Evolutionary conservation across 2,888 invertebrate genomes (phyloP), one percentile per base, ranked within the genome.

Genomic region (Tholera decimalis): DNA sequence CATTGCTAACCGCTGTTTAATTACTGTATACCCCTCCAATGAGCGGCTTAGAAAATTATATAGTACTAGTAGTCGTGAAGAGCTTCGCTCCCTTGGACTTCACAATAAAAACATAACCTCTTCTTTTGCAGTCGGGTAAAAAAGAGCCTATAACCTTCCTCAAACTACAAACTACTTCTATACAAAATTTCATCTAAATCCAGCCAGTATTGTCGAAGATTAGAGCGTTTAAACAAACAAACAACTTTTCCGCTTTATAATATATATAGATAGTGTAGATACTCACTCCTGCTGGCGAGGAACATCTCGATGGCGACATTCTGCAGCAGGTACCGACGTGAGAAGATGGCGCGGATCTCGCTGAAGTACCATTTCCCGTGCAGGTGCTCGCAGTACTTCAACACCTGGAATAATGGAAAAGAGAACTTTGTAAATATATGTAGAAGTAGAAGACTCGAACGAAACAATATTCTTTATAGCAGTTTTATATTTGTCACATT

Each of bases 291-390:
- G 93, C 99, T 99, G 37, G 99, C 99, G 81, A 99, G 97, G 96
- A 99, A 99, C 91, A 99, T 98, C 96, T 99, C 99, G 89, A 99
- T 97, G 77, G 99, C 99, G 63, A 98, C 97, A 95, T 99, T 99
- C 95, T 99, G 99, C 82, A 99, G 97, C 59, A 99, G 97, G 92
- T 99, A 99, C 47, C 99, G 97, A 3, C 99, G 96, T 11, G 99
- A 98, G 96, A 99, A 99, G 86, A 99, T 99, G 70, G 99, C 99
- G 13, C 99, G 97, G 76, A 99, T 98, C 96, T 99, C 99, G 83
- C 98, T 98, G 96, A 99, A 99, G 96, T 99, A 99, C 99, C 99
- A 99, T 96, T 99, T 99, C 72, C 99, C 99, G 92, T 99, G 99
- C 51, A 99, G 97, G 92, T 99, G 98, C 91, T 99, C 99, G 93